Evolutionary conservation across 2,113 vertebrate genomes (phyloP).

Genomic region (Rhynchopsitta pachyrhyncha): DNA sequence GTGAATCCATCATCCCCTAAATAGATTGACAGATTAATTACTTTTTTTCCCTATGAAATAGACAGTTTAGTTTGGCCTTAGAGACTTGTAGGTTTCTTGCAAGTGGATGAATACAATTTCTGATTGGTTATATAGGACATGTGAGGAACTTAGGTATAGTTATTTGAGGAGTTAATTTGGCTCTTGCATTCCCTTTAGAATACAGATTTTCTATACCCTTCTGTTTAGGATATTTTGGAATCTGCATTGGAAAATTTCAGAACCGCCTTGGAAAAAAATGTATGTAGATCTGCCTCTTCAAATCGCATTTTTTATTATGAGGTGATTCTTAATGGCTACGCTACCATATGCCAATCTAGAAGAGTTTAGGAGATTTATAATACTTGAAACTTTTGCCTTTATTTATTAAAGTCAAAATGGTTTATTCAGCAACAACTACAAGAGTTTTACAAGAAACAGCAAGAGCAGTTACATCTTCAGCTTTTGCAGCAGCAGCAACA

Average conservation of each 20-base stretch:
- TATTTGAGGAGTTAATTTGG: slow-evolving; percentile 59
- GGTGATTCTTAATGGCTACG: slow-evolving; percentile 70
- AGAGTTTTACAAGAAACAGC: slow-evolving; percentile 99
- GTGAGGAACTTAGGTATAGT: slow-evolving; percentile 29
- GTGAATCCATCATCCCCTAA: slow-evolving; percentile 46
- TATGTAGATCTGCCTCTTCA: slow-evolving; percentile 69
- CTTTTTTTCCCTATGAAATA: slow-evolving; percentile 34
- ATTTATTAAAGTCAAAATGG: slow-evolving; percentile 90
- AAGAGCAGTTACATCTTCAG: slow-evolving; percentile 99
- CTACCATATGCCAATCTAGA: slow-evolving; percentile 76
- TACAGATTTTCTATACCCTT: slow-evolving; percentile 66
- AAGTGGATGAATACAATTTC: slow-evolving; percentile 32
- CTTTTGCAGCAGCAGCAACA: slow-evolving; percentile 92
- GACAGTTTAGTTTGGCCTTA: slow-evolving; percentile 47
- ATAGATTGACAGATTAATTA: slow-evolving; percentile 65
- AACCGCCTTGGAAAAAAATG: slow-evolving; percentile 61
- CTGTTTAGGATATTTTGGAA: slow-evolving; percentile 71
- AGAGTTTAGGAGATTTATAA: slow-evolving; percentile 82
- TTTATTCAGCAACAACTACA: slow-evolving; percentile 98
- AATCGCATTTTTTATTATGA: slow-evolving; percentile 65
- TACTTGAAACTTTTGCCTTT: slow-evolving; percentile 84
- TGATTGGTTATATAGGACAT: slow-evolving; percentile 14
- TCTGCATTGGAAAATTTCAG: slow-evolving; percentile 74
- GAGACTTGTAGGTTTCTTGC: slow-evolving; percentile 41
- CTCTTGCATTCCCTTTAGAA: slow-evolving; percentile 60